Base-by-base conservation (phyloP, 2,888 invertebrate genomes). In the Amphipoea lucens region DNA sequence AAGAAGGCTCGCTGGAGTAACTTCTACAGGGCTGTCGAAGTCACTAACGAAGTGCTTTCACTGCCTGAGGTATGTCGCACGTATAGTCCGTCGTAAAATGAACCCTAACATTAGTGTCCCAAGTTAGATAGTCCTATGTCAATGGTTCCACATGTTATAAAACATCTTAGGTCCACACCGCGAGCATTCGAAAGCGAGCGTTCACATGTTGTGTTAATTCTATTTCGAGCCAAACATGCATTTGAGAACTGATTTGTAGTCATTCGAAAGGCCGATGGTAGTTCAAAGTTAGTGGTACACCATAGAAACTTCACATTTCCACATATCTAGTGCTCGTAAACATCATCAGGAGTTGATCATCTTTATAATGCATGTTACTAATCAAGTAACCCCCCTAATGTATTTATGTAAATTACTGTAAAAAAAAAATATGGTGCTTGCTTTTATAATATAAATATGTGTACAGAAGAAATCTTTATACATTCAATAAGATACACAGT, bases 1-100 rank as follows among this genome's bases (percentile, higher is more conserved):
- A 96, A 95, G 93, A 97, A 96, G 87, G 94, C 95, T 48, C 94
- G 97, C 63, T 97, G 97, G 97, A 96, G 95, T 88, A 96, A 96
- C 92, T 97, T 94, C 92, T 96, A 97, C 90, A 93, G 93, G 84
- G 90, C 92, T 62, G 93, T 97, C 48, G 97, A 96, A 80, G 94
- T 93, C 86, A 95, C 96, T 83, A 95, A 96, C 80, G 95, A 96
- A 89, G 94, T 95, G 36, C 92, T 95, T 29, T 93, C 95, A n/a
- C 94, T 94, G 63, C 94, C 95, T 14, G 94, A 95, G 93, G 95
- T 95, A 92, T 75, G 84, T 82, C 76, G 42, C 57, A 65, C 67
- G 6, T 60, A 20, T 29, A 73, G 45, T 73, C 5, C 14, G 7
- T 73, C 17, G 11, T 36, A 74, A 60, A 77, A 63, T 63, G 11